Percentiles rank a stretch among this genome's conserved stretches.
Evolutionary conservation across 2,888 invertebrate species (phyloP).

Genomic region (Eretmocerus hayati): DNA sequence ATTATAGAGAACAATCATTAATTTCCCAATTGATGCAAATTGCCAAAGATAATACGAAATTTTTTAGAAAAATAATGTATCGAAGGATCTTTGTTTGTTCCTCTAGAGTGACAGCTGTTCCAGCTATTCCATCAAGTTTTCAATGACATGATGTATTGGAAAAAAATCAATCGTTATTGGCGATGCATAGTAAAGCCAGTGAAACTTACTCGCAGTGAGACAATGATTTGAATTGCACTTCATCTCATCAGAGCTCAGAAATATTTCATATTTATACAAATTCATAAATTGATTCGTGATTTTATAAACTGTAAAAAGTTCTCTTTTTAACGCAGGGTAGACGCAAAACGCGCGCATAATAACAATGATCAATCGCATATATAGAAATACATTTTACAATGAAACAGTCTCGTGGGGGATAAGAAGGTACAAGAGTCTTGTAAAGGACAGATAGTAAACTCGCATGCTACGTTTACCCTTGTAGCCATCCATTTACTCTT

Average conservation of each 20-base stretch:
- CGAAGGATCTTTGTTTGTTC: conserved; percentile 12
- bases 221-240: conserved; percentile 20
- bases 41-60: neutral
- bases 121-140: conserved; percentile 12
- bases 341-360: conserved; percentile 18
- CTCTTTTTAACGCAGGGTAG: conserved; percentile 16
- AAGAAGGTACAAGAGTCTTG: conserved; percentile 21
- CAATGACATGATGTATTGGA: conserved; percentile 8
- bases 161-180: conserved; percentile 14
- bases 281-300: conserved; percentile 14
- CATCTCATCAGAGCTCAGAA: conserved; percentile 15
- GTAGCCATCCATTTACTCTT: conserved; percentile 17
- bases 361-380: conserved; percentile 22
- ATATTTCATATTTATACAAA: conserved; percentile 21
- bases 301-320: conserved; percentile 18
- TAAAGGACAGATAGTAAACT: conserved; percentile 21
- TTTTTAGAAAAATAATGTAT: conserved; percentile 9
- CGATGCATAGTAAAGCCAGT: conserved; percentile 15
- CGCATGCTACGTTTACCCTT: conserved; percentile 19
- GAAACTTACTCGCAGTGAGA: conserved; percentile 16
- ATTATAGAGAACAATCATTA: conserved; percentile 7
- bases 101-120: conserved; percentile 9
- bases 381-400: conserved; percentile 25
- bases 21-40: neutral
- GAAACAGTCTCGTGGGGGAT: conserved; percentile 23